These are phyloP conservation scores for Zhengitettix transpicula DNA, from an alignment of 2,888 invertebrate species.

Conservation along the genomic window DNA sequence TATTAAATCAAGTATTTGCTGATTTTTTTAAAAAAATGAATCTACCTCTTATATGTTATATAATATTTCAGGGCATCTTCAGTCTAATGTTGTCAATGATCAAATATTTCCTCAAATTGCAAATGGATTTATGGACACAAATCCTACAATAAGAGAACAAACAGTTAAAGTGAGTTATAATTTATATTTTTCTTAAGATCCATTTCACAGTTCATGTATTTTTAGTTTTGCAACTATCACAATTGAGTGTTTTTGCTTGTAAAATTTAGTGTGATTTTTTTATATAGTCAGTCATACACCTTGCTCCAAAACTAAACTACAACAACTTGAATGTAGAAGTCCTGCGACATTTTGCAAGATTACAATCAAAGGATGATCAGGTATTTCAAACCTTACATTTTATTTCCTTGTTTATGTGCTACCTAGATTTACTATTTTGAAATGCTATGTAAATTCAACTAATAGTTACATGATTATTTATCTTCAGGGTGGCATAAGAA, in stretches of 20 bases:
- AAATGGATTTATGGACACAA: slow-evolving; percentile 92
- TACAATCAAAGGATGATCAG: slow-evolving; percentile 91
- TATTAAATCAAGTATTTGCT: too few species aligned
- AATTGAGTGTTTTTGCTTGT: not conserved
- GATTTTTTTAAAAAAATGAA: too few species aligned
- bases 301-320: slow-evolving; percentile 92
- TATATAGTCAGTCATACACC: slow-evolving; percentile 70
- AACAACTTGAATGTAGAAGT: slow-evolving; percentile 96
- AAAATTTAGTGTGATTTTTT: slow-evolving; percentile 7
- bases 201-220: not conserved
- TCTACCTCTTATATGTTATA: too few species aligned
- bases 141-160: slow-evolving; percentile 90
- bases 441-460: not conserved
- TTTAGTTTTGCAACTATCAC: not conserved
- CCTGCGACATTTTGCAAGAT: slow-evolving; percentile 82
- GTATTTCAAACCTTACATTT: slow-evolving; percentile 34
- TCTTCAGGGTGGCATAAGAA: slow-evolving; percentile 51
- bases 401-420: not conserved
- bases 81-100: slow-evolving; percentile 60
- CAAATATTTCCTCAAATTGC: slow-evolving; percentile 87
- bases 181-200: not conserved
- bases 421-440: not conserved
- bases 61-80: slow-evolving; percentile 30
- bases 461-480: not conserved
- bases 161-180: slow-evolving; percentile 65